Percentiles rank a stretch among this genome's conserved stretches.
These are phyloP conservation scores for Orthosia cruda DNA, from an alignment of 2,888 invertebrate species.

Conservation along the genomic window DNA sequence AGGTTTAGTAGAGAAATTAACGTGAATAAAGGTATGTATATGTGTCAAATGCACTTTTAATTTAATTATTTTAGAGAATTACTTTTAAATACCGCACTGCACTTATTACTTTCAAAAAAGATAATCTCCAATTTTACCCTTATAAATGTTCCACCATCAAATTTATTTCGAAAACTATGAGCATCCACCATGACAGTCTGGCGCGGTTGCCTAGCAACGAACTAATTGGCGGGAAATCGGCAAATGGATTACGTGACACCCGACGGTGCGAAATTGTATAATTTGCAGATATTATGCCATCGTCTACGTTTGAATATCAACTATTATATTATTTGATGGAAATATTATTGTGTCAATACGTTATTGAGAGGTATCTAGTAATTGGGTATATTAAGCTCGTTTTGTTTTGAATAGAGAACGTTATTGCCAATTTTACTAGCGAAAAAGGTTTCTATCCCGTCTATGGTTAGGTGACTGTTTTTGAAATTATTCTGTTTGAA, in stretches of 20 bases:
- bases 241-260: constrained; percentile 79
- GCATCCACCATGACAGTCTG: constrained; percentile 78
- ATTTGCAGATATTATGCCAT: constrained; percentile 55
- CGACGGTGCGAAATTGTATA: constrained; percentile 59
- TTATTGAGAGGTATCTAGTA: constrained; percentile 9
- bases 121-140: constrained; percentile 11
- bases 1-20: no score
- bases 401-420: not conserved
- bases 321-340: constrained; percentile 27
- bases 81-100: not conserved
- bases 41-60: not conserved
- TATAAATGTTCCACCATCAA: not conserved
- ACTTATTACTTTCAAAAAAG: not conserved
- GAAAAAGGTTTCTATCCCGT: no score
- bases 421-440: no score
- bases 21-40: no score
- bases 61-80: not conserved
- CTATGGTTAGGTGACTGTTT: no score
- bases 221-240: constrained; percentile 87
- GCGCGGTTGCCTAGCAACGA: constrained; percentile 82
- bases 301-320: constrained; percentile 43
- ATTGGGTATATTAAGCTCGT: not conserved
- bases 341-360: constrained; percentile 28
- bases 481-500: no score
- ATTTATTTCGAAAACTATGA: constrained; percentile 39